These are phyloP conservation scores for Chrysochloris asiatica DNA, from an alignment of 2,113 vertebrate genomes.

Conservation along the genomic window DNA sequence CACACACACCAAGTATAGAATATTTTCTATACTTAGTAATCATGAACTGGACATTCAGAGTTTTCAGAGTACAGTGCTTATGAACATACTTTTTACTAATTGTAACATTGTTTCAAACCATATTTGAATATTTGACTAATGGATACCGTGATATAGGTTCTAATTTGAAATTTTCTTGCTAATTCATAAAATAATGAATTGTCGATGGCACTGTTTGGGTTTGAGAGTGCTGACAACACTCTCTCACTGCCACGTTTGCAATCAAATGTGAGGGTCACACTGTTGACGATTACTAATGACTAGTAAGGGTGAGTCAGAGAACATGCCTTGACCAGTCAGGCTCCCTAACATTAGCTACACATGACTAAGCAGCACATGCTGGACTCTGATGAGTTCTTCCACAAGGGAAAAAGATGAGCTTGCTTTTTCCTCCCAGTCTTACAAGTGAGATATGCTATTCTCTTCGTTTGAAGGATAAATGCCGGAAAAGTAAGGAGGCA, in stretches of 20 bases:
- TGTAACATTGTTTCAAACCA: constrained; percentile 26
- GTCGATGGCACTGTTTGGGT: not conserved
- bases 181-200: constrained; percentile 3
- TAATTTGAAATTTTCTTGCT: not conserved
- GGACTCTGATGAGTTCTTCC: not conserved
- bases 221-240: not conserved
- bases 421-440: not conserved
- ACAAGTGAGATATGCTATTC: not conserved
- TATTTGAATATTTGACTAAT: constrained; percentile 11
- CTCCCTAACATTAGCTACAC: not conserved
- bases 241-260: not conserved
- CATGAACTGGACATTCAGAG: not conserved
- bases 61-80: not conserved
- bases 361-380: not conserved
- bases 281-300: not conserved
- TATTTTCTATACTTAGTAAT: not conserved
- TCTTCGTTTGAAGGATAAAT: not conserved
- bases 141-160: not conserved
- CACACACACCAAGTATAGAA: not conserved
- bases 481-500: not conserved
- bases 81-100: constrained; percentile 2
- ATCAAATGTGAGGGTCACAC: not conserved
- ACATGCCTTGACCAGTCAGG: not conserved
- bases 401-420: not conserved
- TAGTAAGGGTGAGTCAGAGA: not conserved